Base-by-base conservation (phyloP, 2,888 invertebrate genomes). In the Hecatera dysodea region DNA sequence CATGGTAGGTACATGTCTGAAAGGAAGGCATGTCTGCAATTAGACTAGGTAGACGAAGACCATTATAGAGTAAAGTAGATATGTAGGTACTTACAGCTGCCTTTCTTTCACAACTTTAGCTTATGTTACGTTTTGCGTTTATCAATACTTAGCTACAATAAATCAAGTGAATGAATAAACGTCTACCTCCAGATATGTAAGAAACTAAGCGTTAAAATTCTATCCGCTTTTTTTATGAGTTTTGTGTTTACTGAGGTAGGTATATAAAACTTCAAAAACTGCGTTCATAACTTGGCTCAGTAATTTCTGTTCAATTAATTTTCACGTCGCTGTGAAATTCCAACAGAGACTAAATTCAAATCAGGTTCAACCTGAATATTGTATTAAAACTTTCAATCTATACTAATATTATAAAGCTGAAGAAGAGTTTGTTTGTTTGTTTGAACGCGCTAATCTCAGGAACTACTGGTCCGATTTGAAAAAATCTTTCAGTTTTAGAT, bases 1-100 rank as follows among this genome's bases (percentile, higher is more conserved):
- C 59, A 19, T 50, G 33, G 39, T 22, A 27, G 4, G 17, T 50
- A 29, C 29, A 24, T 63, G 59, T 46, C 55, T 66, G 63, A 67
- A 67, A 72, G 57, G 11, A 55, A 61, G 11, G 27, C 7, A 46
- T n/a, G 53, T 61, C 36, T 48, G 52, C 52, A 50, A 39, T 71
- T 29, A 29, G 29, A 6, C 2, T 27, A 27, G 17, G 5, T 65
- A 72, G 12, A 63, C 39, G 27, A 9, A 42, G 15, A 33, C 22
- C 24, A n/a, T n/a, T n/a, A n/a, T n/a, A n/a, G n/a, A n/a, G 22
- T 36, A 33, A 27, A 57, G 29, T 24, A 72, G n/a, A 24, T 11
- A 70, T n/a, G 12, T 50, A 19, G 8, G 29, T 33, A 48, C 11
- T 1, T 24, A 44, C 17, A 42, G 50, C 27, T 70, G 27, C 22